phyloP scores from a whole-genome alignment of 2,113 vertebrate species.

The Macroglossus sobrinus region DNA sequence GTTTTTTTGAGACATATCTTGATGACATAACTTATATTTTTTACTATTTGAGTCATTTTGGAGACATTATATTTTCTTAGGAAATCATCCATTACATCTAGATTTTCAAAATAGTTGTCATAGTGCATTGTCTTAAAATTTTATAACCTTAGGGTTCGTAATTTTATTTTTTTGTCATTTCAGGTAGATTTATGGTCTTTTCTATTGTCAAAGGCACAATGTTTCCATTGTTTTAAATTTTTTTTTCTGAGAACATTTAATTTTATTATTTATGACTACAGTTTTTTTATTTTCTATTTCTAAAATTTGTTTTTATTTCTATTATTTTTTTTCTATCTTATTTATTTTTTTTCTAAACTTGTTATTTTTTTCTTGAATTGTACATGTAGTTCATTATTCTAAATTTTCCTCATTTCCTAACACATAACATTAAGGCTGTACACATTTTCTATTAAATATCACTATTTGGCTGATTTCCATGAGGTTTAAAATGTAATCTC shows the following conservation, averaged over 20 bases:
- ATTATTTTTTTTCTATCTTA: not conserved
- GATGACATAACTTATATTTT: not conserved
- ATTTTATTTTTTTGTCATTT: not conserved
- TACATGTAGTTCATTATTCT: not conserved
- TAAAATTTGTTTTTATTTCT: not conserved
- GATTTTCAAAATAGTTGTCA: constrained; percentile 3
- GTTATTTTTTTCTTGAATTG: not conserved
- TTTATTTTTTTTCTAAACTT: not conserved
- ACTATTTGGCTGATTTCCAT: not conserved
- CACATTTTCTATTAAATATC: not conserved
- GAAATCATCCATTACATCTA: not conserved
- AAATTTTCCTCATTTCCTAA: not conserved
- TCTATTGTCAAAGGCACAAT: not conserved
- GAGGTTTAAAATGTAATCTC: not conserved
- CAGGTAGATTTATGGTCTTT: not conserved
- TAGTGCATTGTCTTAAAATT: not conserved
- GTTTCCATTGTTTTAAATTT: not conserved
- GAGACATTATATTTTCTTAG: not conserved
- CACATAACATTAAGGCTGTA: not conserved
- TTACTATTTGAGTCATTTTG: constrained; percentile 25
- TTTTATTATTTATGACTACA: not conserved
- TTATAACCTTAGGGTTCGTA: not conserved
- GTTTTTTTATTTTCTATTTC: not conserved
- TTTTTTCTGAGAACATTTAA: not conserved
- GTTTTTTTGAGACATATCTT: not conserved